Base-by-base conservation (phyloP, 2,797 vertebrate genomes). In the Lates japonicus region DNA sequence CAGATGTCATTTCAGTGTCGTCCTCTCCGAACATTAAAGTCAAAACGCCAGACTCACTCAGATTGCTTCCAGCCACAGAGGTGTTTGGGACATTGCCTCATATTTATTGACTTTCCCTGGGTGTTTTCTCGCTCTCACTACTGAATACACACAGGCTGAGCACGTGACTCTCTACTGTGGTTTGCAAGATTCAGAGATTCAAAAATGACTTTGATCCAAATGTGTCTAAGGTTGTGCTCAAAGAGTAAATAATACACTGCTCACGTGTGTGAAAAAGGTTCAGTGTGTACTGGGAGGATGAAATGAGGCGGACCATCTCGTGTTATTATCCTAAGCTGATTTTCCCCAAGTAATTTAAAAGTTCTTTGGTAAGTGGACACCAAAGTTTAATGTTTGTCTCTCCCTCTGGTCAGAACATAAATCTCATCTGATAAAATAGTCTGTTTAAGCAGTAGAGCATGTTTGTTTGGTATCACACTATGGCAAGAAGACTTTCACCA, bases 31-130 rank as follows among this genome's bases (percentile, higher is more conserved):
- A 42, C 35, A 37, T 69, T 49, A 42, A 22, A 81, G 69, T 65
- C 54, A 63, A 48, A 64, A 58, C 11, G 25, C 39, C 52, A 78
- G 80, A 42, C 55, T 78, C 64, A 61, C 29, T 70, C 48, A n/a
- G 14, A 33, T 17, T 9, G 65, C 52, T 59, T 74, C 29, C 60
- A 68, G 82, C 42, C 68, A 64, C 74, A 68, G 78, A 85, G 77
- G 82, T 84, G 89, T 81, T 83, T 83, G 60, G 52, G 82, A 78
- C 58, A 25, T 65, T 67, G 71, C 57, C 70, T 69, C 57, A 75
- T 68, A 68, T 82, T 89, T 82, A 77, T 81, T 85, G 84, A 90
- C 90, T 68, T 74, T 82, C 70, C 60, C 74, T 20, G 70, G 70
- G 55, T 80, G 85, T 86, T 86, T 88, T 81, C 80, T 51, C 81